Base-by-base conservation (phyloP, 2,797 vertebrate species). In the Rhinella marina region DNA sequence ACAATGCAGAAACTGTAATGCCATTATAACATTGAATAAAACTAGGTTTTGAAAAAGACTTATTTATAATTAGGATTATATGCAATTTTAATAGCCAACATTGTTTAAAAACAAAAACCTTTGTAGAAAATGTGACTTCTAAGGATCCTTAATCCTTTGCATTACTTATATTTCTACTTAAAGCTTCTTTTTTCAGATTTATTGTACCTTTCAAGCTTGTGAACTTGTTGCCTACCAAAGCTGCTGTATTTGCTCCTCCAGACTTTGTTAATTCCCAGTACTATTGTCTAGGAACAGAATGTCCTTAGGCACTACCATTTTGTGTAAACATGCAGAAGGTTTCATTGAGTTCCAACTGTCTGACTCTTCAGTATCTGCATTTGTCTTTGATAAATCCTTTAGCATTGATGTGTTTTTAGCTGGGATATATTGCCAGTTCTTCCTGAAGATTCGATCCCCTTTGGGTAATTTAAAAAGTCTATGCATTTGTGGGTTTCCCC, bases 351-450 rank as follows among this genome's bases (percentile, higher is more conserved):
- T 87, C 57, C 86, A 87, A 75, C 68, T 57, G 79, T 87, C 68
- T 87, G 78, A 57, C 32, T 82, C 32, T 57, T 82, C n/a, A 7
- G 68, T 75, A 87, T 81, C 66, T 82, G 66, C 70, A 73, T 87
- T 87, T 82, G n/a, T 21, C 54, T 87, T 87, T 87, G 66, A 87
- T 73, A 82, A 87, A 87, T 73, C 78, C 86, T 81, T 75, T 87
- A 87, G 32, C 68, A 11, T 59, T 86, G 27, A 86, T 86, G 85
- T 72, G 66, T 70, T 86, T 86, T 68, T 86, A 80, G 62, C 77
- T 80, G 32, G 85, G 16, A 80, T 81, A 81, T 86, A 27, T 81
- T 86, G 78, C 78, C 78, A 81, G 75, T 81, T 81, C 29, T 81
- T 80, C 50, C 77, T 70, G 13, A 87, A 87, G 64, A 87, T 87